Evolutionary conservation across 2,888 invertebrate genomes (phyloP).

Genomic region (Bombylius major): DNA sequence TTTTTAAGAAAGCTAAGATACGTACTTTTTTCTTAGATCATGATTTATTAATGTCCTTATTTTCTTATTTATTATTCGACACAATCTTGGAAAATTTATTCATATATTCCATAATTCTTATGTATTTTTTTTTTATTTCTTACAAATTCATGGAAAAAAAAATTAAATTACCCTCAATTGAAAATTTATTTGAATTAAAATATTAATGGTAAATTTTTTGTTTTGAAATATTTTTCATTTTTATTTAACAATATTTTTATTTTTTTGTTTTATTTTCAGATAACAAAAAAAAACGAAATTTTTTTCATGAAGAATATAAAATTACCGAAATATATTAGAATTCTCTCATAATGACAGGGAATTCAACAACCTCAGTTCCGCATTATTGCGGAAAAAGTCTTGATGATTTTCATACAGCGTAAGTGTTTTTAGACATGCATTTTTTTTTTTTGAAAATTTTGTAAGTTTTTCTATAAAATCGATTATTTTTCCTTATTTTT

Average conservation of each 20-base stretch:
- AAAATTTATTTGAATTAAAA: no score
- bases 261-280: conserved; percentile 7
- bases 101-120: no score
- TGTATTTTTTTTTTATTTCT: no score
- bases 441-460: background rate
- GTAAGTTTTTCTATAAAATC: background rate
- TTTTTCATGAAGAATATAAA: conserved; percentile 14
- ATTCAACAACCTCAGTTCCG: conserved; percentile 21
- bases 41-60: no score
- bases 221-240: no score
- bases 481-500: background rate
- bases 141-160: no score
- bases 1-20: no score
- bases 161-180: no score
- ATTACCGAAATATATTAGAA: conserved; percentile 11
- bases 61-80: no score
- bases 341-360: conserved; percentile 17
- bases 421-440: conserved; percentile 16
- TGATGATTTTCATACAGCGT: conserved; percentile 36
- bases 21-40: no score
- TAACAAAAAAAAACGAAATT: background rate
- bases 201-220: no score
- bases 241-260: background rate
- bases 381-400: conserved; percentile 32
- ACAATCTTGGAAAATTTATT: no score